Evolutionary conservation across 2,888 invertebrate genomes (phyloP).

Genomic region (Pseudococcus longispinus): DNA sequence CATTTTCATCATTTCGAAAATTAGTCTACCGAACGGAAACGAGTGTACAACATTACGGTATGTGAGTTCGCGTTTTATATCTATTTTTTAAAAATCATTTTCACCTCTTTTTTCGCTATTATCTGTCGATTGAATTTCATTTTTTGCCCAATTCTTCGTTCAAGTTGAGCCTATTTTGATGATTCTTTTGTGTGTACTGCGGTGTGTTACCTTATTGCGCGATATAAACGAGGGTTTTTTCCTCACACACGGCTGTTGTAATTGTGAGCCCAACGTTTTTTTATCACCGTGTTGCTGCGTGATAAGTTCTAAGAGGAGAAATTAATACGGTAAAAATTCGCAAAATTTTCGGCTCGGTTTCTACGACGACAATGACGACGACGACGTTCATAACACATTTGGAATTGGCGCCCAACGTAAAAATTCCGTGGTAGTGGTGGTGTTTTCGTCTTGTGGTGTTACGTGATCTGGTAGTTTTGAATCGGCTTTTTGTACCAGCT

Average conservation of each 20-base stretch:
- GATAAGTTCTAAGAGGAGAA: not conserved
- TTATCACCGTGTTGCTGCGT: slow-evolving; percentile 9
- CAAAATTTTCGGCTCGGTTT: not conserved
- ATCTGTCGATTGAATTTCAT: not conserved
- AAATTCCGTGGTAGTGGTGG: slow-evolving; percentile 14
- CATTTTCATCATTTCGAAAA: slow-evolving; percentile 37
- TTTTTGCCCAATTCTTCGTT: not conserved
- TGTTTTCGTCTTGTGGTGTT: slow-evolving; percentile 25
- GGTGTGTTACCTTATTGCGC: not conserved
- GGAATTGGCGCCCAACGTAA: slow-evolving; percentile 21
- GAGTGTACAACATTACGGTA: slow-evolving; percentile 26
- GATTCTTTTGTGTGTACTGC: not conserved
- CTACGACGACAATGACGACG: not conserved
- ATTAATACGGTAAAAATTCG: not conserved
- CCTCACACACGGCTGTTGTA: not conserved
- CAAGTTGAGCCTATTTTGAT: not conserved
- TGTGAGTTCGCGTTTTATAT: slow-evolving; percentile 27
- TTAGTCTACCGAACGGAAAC: slow-evolving; percentile 40
- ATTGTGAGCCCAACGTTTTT: not conserved
- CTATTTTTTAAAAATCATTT: not conserved
- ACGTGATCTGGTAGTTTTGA: slow-evolving; percentile 44
- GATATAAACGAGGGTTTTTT: not conserved
- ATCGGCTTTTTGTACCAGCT: slow-evolving; percentile 35
- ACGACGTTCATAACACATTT: slow-evolving; percentile 25
- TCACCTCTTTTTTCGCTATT: not conserved